Base-by-base conservation (phyloP, 2,797 vertebrate species). In the Pyrocephalus nanus region DNA sequence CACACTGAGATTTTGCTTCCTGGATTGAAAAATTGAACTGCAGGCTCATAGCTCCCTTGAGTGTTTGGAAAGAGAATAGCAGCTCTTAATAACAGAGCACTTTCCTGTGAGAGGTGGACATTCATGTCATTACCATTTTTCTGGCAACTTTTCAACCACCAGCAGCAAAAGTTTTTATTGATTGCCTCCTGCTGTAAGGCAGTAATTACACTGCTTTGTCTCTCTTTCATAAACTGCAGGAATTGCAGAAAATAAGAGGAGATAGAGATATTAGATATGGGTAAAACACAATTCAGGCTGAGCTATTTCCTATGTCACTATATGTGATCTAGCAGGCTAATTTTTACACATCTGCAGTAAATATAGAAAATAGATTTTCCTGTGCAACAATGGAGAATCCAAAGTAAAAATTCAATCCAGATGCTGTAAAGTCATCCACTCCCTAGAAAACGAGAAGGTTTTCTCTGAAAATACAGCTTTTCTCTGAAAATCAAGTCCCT, bases 61-160 rank as follows among this genome's bases (percentile, higher is more conserved):
- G 96, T 96, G 96, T 96, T 95, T 69, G 87, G 67, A 89, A 90
- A 50, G 90, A 92, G 96, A 97, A 96, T 84, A 96, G 95, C 96
- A 96, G 65, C 85, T 92, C 95, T 91, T 93, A 90, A 75, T 90
- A 95, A 86, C 72, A 75, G 84, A 85, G 62, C 90, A 47, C 58
- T 96, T 96, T 74, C 34, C 83, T 72, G 19, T 71, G 82, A 83
- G 74, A 58, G 65, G 48, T 91, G 62, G 74, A 66, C 0, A 0
- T 61, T 90, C 40, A 6, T 65, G 75, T 91, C 47, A 45, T 91
- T 95, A 91, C 40, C 17, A 12, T 86, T 90, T 92, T 84, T 80
- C 89, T 94, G 93, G 94, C 85, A 92, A 72, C 71, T 95, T 93
- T 95, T 95, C 95, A 95, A 10, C 84, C 27, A n/a, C 27, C 82